Evolutionary conservation across 2,888 invertebrate genomes (phyloP), one percentile per base, ranked within the genome.

Genomic region (Eilema depressum): DNA sequence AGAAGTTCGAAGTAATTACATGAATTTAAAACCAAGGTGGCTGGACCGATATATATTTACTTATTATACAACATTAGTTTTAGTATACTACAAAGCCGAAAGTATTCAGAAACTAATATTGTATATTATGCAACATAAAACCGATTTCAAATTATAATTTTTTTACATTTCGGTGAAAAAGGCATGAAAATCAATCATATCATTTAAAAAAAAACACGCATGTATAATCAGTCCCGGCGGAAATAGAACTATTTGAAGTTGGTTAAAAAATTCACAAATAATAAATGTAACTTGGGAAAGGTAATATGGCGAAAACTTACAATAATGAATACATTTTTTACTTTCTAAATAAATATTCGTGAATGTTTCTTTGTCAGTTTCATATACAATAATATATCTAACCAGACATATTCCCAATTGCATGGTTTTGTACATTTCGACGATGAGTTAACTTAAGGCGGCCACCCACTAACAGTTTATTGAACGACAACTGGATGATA

Each of bases 301-400:
- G 73, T 68, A 73, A 25, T 74, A 26, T 63, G 65, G 30, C 71
- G 62, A 56, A 69, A 73, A 75, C 69, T 74, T 68, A 66, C 79
- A 87, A 86, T 91, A 93, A 92, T 93, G 93, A 93, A 93, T 93
- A 93, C 93, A 92, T 92, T 92, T 84, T 91, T 90, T 90, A 85
- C 84, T 71, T 74, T 74, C 75, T 20, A 57, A 72, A 70, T 63
- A 62, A 70, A 41, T 71, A 71, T 68, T 60, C 75, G 61, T 66
- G 62, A 62, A 10, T 17, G 63, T 37, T 66, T 63, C 20, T 68
- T 26, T 66, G 61, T 66, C 56, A 53, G 69, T 71, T 66, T 68
- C 60, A 5, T 25, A n/a, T 63, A 37, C 5, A 28, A 60, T 62
- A 4, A 53, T 47, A 14, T 69, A 33, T 61, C n/a, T 60, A 59